Base-by-base conservation (phyloP, 1,140 invertebrate species). In the Meloidogyne exigua region DNA sequence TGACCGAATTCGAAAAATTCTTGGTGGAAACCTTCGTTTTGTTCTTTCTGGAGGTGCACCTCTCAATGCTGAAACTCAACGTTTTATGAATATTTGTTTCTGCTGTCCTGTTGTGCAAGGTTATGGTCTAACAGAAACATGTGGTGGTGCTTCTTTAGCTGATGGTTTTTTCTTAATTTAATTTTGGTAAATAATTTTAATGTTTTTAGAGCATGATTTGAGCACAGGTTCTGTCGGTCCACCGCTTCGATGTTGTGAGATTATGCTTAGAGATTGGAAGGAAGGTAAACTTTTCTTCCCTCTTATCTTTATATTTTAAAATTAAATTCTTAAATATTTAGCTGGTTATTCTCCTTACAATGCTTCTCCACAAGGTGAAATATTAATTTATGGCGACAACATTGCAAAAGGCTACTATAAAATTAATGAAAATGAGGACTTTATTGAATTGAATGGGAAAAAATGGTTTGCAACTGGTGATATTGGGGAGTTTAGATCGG, bases 41-140 rank as follows among this genome's bases (percentile, higher is more conserved):
- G 92, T 98, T 87, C 91, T 98, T 74, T 91, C 91, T 21, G 96
- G 96, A 71, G 95, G 95, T 78, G 96, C 96, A 44, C 95, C 95
- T 25, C 90, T 99, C 0, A 93, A 93, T n/a, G 91, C 94, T 2
- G 94, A 97, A 84, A 98, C 95, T 11, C 95, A 99, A 85, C 91
- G 92, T 82, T 95, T 97, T 88, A 93, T 97, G 81, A 93, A 95
- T 87, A 92, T 93, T 75, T 96, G 94, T 87, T 91, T 99, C 26
- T 96, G 94, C 87, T 92, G 93, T 64, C 92, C 92, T 65, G 91
- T 98, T 26, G 91, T 93, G 68, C 94, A 96, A 88, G 96, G 96
- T 66, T 99, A 99, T 89, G 96, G 96, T 10, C 91, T 98, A 44
- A 99, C 96, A 1, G 96, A 99, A 91, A 97, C 95, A 12, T 93